Evolutionary conservation across 2,113 vertebrate genomes (phyloP), one percentile per base, ranked within the genome.

Genomic region (Oreochromis tanganicae): DNA sequence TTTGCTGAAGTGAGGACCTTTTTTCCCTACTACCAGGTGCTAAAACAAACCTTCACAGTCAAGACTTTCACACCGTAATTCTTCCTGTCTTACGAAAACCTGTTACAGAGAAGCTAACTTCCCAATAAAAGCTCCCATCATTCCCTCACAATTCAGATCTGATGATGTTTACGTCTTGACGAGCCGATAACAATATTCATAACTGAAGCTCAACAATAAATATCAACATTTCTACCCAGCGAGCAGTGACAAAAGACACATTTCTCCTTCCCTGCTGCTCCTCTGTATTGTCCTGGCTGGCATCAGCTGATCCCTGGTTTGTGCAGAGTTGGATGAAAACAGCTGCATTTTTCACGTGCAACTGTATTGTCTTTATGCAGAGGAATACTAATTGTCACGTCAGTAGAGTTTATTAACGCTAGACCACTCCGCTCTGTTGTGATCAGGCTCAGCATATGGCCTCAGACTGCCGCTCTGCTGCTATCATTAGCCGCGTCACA

Each of bases 401-500:
- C 92, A 27, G 88, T 87, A 48, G 82, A 78, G 91, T 91, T 94
- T 95, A 94, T 94, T 91, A 90, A 94, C 52, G 48, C 88, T 43
- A 38, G 80, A 80, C 89, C 91, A 82, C 88, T 80, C 54, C 27
- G 73, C 92, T 91, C 84, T 86, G 93, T 82, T 87, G 89, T 89
- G 88, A 95, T 91, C 91, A 75, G 81, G 48, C 89, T 90, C 92
- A 87, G 91, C 95, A 95, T 96, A 94, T 94, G 95, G 94, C 87
- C 87, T 87, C 91, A 90, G 89, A 94, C 90, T 85, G 89, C 87
- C 12, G 57, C 80, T 79, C 85, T 21, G 80, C 89, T 75, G 86
- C 92, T 71, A 87, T 92, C 93, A 91, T 96, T 94, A 95, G 86
- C 93, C 73, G 82, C 88, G 79, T 89, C 86, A 83, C 92, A 86